Percentiles rank a stretch among this genome's conserved stretches.
Conservation (phyloP, 2,797 vertebrate species). For the Hippopotamyrus pictus region DNA sequence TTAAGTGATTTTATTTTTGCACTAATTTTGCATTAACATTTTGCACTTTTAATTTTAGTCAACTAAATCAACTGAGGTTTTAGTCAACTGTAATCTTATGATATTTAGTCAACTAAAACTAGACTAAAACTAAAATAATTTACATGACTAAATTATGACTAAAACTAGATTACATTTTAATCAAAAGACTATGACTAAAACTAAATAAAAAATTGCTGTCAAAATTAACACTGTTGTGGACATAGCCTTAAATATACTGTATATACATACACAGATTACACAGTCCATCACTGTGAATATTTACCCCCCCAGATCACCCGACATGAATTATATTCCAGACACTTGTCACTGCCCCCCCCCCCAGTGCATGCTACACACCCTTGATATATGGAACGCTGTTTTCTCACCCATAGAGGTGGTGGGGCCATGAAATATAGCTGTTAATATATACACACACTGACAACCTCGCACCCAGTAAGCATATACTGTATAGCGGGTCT, state of each 20-base stretch:
- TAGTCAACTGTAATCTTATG: not conserved
- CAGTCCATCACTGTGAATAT: not conserved
- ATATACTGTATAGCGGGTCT: not conserved
- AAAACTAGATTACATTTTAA: too few relatives aligned
- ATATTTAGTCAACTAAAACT: not conserved
- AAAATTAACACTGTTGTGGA: not conserved
- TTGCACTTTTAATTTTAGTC: too few relatives aligned
- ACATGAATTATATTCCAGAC: not conserved
- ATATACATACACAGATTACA: constrained; percentile 12
- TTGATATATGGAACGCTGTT: constrained; percentile 8
- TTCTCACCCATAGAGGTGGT: not conserved
- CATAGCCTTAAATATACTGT: not conserved
- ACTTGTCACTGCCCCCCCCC: not conserved
- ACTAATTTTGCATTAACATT: too few relatives aligned
- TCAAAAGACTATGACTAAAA: not conserved
- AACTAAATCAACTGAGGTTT: not conserved
- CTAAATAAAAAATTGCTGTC: not conserved
- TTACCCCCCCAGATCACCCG: not conserved
- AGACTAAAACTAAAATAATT: not conserved
- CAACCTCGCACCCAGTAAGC: constrained; percentile 7
- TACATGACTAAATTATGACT: not conserved
- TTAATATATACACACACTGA: constrained; percentile 12
- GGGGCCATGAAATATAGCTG: constrained; percentile 2
- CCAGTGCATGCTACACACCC: not conserved
- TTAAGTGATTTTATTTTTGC: too few relatives aligned